These are phyloP conservation scores for Porites australiensis DNA, from an alignment of 64 coral and sea anemone species.

Conservation along the genomic window DNA sequence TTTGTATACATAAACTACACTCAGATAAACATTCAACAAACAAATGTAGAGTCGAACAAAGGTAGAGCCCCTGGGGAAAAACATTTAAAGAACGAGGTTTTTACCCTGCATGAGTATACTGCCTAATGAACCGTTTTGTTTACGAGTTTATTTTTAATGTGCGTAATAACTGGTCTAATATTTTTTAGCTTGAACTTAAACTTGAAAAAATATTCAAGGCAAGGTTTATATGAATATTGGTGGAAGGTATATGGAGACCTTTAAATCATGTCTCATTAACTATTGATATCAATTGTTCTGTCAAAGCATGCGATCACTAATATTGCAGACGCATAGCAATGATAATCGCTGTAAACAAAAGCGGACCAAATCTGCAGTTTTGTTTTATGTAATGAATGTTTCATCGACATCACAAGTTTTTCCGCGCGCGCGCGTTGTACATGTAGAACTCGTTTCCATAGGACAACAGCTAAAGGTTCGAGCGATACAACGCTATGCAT, in stretches of 20 bases:
- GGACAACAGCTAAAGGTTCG: neutral
- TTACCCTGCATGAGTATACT: neutral
- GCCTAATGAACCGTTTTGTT: slow-evolving; percentile 14
- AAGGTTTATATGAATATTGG: neutral
- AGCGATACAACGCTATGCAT: neutral
- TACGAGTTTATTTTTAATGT: neutral
- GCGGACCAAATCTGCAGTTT: slow-evolving; percentile 31
- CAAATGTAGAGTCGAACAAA: neutral
- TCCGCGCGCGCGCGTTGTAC: slow-evolving; percentile 14
- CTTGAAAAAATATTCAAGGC: neutral
- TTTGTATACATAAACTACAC: slow-evolving; percentile 11
- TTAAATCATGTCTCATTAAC: slow-evolving; percentile 47
- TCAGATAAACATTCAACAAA: neutral
- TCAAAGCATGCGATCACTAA: neutral
- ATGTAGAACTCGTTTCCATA: neutral
- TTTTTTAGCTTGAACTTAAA: neutral
- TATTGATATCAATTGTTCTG: slow-evolving; percentile 24
- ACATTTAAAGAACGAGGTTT: slow-evolving; percentile 34
- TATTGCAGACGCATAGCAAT: neutral
- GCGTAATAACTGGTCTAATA: neutral
- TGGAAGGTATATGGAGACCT: neutral
- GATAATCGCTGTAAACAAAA: slow-evolving; percentile 32
- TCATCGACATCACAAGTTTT: neutral
- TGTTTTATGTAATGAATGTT: slow-evolving; percentile 21
- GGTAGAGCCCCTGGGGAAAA: neutral